A percentile compares a stretch with the other conserved stretches of the same genome.
Evolutionary conservation across 2,113 vertebrate genomes (phyloP).

Genomic region (Jaculus jaculus): DNA sequence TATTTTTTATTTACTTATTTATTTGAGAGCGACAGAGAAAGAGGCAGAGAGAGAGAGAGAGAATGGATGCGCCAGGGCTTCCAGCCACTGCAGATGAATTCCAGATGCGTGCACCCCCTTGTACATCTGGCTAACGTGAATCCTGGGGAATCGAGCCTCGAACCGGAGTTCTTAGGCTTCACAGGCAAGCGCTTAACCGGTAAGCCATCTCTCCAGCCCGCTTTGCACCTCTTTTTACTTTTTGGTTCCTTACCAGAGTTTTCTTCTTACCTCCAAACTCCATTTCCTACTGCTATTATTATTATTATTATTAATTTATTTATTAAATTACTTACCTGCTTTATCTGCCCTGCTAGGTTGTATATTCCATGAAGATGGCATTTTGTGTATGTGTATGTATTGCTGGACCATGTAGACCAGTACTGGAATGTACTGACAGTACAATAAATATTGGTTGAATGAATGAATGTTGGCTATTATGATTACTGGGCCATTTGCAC

Average conservation of each 20-base stretch:
- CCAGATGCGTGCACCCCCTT: no score
- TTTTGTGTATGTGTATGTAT: neutral
- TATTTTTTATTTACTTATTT: no score
- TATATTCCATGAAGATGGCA: neutral
- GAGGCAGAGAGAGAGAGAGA: no score
- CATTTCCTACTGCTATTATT: neutral
- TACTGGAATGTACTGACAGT: constrained; percentile 14
- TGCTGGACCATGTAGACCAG: neutral
- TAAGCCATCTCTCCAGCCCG: no score
- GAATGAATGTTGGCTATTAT: constrained; percentile 45
- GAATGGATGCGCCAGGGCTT: no score
- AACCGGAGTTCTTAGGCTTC: no score
- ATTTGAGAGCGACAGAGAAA: no score
- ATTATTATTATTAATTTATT: neutral
- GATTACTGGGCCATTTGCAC: constrained; percentile 22
- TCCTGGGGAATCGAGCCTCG: no score
- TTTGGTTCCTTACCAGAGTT: neutral
- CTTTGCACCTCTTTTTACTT: neutral
- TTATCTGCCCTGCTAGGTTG: neutral
- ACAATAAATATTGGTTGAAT: constrained; percentile 41
- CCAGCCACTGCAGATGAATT: no score
- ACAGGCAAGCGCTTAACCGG: no score
- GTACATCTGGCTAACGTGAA: no score
- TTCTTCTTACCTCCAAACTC: neutral
- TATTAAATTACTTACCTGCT: constrained; percentile 33